Base-by-base conservation (phyloP, 37 sponge, comb jelly and placozoan genomes). In the Spongilla lacustris region DNA sequence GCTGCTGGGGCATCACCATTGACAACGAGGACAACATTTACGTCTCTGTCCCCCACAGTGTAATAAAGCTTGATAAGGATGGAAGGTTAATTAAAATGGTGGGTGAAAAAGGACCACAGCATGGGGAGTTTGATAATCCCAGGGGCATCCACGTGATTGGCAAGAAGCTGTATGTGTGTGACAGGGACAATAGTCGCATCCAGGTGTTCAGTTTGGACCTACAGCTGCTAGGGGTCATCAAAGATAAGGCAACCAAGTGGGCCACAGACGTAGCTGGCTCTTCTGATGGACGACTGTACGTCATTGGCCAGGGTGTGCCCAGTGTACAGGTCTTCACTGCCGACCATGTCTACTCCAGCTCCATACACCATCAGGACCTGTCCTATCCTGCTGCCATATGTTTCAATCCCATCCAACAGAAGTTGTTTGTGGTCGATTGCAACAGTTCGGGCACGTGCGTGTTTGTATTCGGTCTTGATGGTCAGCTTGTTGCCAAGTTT, bases 1-100 rank as follows among this genome's bases (percentile, higher is more conserved):
- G 26, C 41, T 85, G 85, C 0, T 71, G 75, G 68, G 90, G 90
- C 2, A 22, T 89, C 9, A 75, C 80, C 6, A 25, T 78, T 6
- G 90, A 89, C 68, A 50, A 69, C 68, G 69, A 79, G 4, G 84
- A 85, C 22, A 73, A 74, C 31, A 25, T 84, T 1, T 89, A 89
- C 48, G 72, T 84, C 24, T 73, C 84, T 1, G 72, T 36, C 68
- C 38, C 66, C 22, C 69, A 75, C 8, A 46, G 46, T 8, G 8
- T 46, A 4, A 10, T 8, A 46, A 46, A 46, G 46, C 8, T 46
- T 46, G 79, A 22, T 46, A 71, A 23, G 11, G 46, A 68, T 17
- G 85, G 90, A 3, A n/a, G 25, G 14, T 66, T 35, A 21, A 19
- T 89, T 0, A 38, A 33, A 36, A 38, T 27, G 66, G 22, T 74